Percentiles rank a stretch among this genome's conserved stretches.
These are phyloP conservation scores for Chiroxiphia lanceolata DNA, from an alignment of 2,797 vertebrate species.

Conservation along the genomic window DNA sequence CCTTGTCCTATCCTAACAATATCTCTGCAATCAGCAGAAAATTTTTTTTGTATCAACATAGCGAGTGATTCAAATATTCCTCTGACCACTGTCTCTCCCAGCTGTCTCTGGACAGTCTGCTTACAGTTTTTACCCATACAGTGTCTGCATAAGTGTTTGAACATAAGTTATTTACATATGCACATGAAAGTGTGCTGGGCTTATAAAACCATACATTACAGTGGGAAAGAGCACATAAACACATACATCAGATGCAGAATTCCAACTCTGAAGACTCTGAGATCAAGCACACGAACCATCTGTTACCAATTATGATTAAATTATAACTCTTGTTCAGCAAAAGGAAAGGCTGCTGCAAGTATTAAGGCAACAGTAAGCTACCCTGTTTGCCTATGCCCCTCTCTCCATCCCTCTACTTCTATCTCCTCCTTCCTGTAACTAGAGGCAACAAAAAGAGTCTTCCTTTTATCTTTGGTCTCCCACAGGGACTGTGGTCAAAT, in stretches of 20 bases:
- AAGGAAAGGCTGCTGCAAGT: background rate
- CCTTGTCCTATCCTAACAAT: background rate
- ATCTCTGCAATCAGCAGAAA: background rate
- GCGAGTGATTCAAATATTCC: background rate
- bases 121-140: background rate
- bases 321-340: background rate
- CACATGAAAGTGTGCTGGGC: background rate
- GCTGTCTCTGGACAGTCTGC: background rate
- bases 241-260: background rate
- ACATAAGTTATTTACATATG: background rate
- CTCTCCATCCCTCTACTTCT: background rate
- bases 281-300: background rate
- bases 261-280: background rate
- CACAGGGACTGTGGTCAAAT: background rate
- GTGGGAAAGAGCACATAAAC: background rate
- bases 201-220: background rate
- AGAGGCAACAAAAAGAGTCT: background rate
- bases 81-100: background rate
- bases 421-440: background rate
- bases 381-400: background rate
- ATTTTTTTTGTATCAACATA: background rate
- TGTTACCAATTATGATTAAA: conserved; percentile 1
- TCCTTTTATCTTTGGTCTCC: background rate
- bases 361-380: background rate
- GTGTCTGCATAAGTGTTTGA: background rate